Evolutionary conservation across 1,140 invertebrate genomes (phyloP), one percentile per base, ranked within the genome.

Genomic region (Psix sp.): DNA sequence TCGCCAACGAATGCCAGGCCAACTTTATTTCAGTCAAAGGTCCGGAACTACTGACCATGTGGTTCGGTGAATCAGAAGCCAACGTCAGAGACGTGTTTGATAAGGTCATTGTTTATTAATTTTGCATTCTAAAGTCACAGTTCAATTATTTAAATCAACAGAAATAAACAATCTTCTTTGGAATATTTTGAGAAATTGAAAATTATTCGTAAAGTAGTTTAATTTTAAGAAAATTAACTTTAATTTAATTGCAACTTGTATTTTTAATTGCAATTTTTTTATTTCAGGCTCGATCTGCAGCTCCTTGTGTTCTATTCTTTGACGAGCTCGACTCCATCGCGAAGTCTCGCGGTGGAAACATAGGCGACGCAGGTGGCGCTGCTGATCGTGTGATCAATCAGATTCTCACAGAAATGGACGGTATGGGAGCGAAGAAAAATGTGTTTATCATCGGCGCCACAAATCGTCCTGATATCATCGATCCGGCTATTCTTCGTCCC

Each of bases 11-110:
- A 88, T 99, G 98, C 81, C 98, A 99, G 87, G 98, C 98, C 1
- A 99, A 99, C 84, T 99, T 99, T 84, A 99, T 99, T 79, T 99
- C 97, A 0, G 97, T 99, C 66, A 99, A 99, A 87, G 98, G 98
- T 4, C 98, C 98, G 0, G 98, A 99, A 88, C 89, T 99, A 45
- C 90, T 99, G 26, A 99, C 98, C 29, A 99, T 99, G 98, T 99
- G 98, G 98, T 99, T 99, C 87, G 98, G 98, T 88, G 98, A 99
- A 89, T 99, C 97, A 39, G 98, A 99, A 89, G 98, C 98, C 35
- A 99, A 99, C 85, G 98, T 99, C 56, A 89, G 98, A 80, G 98
- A 99, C 87, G 98, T 99, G 71, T 99, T 99, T 84, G 98, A 99
- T 86, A 99, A 99, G 91, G 94, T 95, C 31, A 52, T 13, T 18